Conservation (phyloP, 2,888 invertebrate genomes). For the Pammene fasciana region DNA sequence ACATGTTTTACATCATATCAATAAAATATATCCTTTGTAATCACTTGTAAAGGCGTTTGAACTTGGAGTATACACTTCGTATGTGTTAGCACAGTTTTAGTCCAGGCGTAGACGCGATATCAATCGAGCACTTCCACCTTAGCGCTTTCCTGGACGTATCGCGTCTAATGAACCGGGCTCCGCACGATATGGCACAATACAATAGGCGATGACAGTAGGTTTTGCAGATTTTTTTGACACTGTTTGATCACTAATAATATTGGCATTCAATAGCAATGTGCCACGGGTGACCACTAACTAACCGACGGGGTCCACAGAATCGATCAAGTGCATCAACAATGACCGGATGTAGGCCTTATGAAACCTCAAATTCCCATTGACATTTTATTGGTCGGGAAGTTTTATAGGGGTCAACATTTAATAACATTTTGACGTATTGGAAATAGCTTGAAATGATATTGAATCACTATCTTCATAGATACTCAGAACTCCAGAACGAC, state of each 20-base stretch:
- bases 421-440: not conserved
- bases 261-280: slow-evolving; percentile 1
- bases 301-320: slow-evolving; percentile 2
- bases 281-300: slow-evolving; percentile 18
- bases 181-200: not conserved
- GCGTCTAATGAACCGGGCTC: no score
- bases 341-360: slow-evolving; percentile 37
- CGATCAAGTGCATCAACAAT: slow-evolving; percentile 31
- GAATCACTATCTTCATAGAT: no score
- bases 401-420: not conserved
- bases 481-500: no score
- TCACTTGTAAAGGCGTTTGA: not conserved
- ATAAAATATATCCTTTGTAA: not conserved
- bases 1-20: not conserved
- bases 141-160: no score
- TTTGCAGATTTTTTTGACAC: slow-evolving; percentile 1
- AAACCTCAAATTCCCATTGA: slow-evolving; percentile 32
- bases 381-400: slow-evolving; percentile 11
- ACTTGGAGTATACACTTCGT: no score
- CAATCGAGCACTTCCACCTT: not conserved
- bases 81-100: no score
- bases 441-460: not conserved
- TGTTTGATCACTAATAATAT: not conserved
- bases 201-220: not conserved
- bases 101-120: not conserved